Base-by-base conservation (phyloP, 2,797 vertebrate species). In the Poecile montanus region DNA sequence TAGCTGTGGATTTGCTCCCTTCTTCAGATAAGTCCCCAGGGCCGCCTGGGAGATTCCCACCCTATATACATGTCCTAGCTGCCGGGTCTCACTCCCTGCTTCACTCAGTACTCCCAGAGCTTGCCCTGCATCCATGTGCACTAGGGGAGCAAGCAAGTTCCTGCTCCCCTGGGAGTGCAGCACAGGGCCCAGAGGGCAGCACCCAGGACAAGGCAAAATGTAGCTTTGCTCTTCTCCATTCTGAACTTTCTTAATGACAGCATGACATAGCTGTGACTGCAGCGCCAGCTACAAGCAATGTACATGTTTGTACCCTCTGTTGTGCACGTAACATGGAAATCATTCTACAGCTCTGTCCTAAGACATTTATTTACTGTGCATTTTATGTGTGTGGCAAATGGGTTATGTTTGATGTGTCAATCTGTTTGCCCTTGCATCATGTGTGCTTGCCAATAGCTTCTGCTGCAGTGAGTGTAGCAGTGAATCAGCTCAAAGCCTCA, bases 121-220 rank as follows among this genome's bases (percentile, higher is more conserved):
- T 45, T 57, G n/a, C 42, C 32, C 40, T 1, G 0, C 34, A 50
- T 48, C 48, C n/a, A 5, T 19, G 7, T 1, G 2, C 0, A 0
- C 44, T 1, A 5, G 44, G 9, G 17, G 14, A 53, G 5, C 15
- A 54, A 66, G 42, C 12, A 45, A 85, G 32, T 16, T 58, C 18
- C 60, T 70, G 30, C 60, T 70, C 6, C 17, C 38, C 36, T 71
- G 29, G n/a, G 36, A 58, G 22, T 2, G 4, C 44, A n/a, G 47
- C 48, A 13, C 17, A 36, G 34, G 8, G 57, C 47, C 23, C 40
- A 11, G 44, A 73, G 36, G 16, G 48, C 51, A 90, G 56, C 68
- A 83, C 7, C 48, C 36, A 25, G 5, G 10, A 34, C 34, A 40
- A 84, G 54, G 17, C 13, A 48, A 67, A 86, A 80, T 8, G 14